Conservation (phyloP, 2,797 vertebrate species). For the Percopsis omiscomaycus region DNA sequence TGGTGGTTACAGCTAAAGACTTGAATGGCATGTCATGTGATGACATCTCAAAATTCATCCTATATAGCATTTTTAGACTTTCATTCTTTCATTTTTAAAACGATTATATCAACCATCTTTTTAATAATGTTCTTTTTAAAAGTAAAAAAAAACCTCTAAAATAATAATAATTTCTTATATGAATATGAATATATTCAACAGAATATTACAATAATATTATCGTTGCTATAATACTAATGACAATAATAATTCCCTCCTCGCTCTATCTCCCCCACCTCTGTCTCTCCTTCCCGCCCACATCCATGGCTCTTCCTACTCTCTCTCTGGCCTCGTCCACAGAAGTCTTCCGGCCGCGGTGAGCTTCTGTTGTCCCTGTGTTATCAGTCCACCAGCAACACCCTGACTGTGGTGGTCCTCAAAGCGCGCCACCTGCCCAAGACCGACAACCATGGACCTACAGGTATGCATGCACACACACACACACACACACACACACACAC, state of each 20-base stretch:
- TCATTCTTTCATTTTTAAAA: not conserved
- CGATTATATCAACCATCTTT: too few species aligned
- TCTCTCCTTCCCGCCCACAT: not conserved
- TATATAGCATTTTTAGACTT: not conserved
- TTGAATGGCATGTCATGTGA: too few species aligned
- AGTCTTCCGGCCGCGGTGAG: slow-evolving; percentile 89
- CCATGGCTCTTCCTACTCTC: not conserved
- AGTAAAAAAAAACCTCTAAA: too few species aligned
- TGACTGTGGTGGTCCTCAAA: slow-evolving; percentile 97
- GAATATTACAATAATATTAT: too few species aligned
- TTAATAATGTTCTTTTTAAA: too few species aligned
- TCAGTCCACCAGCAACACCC: slow-evolving; percentile 94
- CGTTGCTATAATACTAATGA: too few species aligned
- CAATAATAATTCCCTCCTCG: not conserved
- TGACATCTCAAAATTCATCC: not conserved
- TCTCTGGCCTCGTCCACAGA: slow-evolving; percentile 73
- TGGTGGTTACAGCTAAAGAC: not conserved
- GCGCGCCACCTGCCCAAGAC: slow-evolving; percentile 94
- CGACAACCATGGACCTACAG: slow-evolving; percentile 91
- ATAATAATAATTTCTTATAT: too few species aligned
- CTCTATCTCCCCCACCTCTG: not conserved
- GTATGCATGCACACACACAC: slow-evolving; percentile 64
- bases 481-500: not conserved
- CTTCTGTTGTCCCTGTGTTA: slow-evolving; percentile 95
- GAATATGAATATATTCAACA: too few species aligned